Base-by-base conservation (phyloP, 92 coral and sea anemone species). In the Porites divaricata region DNA sequence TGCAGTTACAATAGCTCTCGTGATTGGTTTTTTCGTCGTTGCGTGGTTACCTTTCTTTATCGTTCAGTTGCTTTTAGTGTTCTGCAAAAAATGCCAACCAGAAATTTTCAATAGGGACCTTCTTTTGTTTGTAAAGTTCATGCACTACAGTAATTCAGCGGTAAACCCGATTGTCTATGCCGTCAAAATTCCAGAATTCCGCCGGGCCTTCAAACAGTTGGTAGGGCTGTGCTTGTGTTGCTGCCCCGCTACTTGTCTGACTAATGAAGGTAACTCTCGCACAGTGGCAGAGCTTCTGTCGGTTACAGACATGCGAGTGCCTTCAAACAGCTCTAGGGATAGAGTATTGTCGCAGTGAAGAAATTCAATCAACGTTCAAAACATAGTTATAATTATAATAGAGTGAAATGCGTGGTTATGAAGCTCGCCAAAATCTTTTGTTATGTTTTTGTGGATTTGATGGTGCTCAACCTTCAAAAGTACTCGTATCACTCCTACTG, bases 171-270 rank as follows among this genome's bases (percentile, higher is more conserved):
- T 94, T 75, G 88, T 92, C 53, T 94, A 94, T 64, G 98, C 98
- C 21, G 95, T 94, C 2, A 94, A 94, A 83, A 94, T 94, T 90
- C 98, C 95, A 65, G 98, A 94, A 63, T 94, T 94, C 86, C 98
- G 95, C 9, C 70, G 98, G 79, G 98, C 98, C 45, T 94, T 92
- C 64, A 83, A 91, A 53, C 98, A 94, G 89, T 74, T 94, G 21
- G 94, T 94, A 2, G 90, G 81, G 15, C 24, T 94, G 56, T 91
- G 98, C 62, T 58, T 94, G 59, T 94, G 93, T 80, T 90, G 98
- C 56, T 76, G 93, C 62, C 21, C 63, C 67, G 50, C 57, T 54
- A 71, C 79, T 35, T 35, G 45, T 35, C 6, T 35, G 45, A 35
- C 45, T 35, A 35, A 35, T 25, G 85, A 80, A 63, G 71, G 78